phyloP scores from a whole-genome alignment of 2,113 vertebrate species.

The Pontoporia blainvillei region DNA sequence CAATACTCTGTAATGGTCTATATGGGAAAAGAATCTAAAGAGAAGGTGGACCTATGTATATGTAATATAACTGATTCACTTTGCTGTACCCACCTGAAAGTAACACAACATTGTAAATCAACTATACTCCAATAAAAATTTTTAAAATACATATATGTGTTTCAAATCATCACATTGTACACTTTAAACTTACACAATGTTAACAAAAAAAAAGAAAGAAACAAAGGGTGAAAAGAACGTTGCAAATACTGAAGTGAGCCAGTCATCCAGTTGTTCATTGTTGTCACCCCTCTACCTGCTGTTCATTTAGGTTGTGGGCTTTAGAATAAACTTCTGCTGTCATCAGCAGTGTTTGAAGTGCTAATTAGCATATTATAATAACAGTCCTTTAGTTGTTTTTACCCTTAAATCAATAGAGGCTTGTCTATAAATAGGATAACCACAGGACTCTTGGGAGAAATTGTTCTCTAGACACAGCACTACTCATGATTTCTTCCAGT shows the following conservation, averaged over 20 bases:
- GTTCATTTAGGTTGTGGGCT: neutral
- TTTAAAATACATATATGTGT: neutral
- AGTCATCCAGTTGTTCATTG: neutral
- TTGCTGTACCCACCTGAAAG: neutral
- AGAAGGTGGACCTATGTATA: neutral
- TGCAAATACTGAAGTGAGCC: neutral
- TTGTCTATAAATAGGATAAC: neutral
- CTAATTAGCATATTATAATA: neutral
- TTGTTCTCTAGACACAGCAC: neutral
- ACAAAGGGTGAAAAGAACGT: neutral
- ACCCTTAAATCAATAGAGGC: neutral
- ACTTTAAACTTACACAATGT: neutral
- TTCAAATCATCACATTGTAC: neutral
- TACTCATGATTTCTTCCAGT: neutral
- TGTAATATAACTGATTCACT: neutral
- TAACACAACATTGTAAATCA: neutral
- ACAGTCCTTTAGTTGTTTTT: conserved; percentile 4
- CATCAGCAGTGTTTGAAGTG: neutral
- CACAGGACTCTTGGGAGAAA: neutral
- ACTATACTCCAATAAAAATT: neutral
- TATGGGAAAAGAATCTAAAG: neutral
- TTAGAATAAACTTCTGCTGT: neutral
- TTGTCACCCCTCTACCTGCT: neutral
- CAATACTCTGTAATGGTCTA: neutral
- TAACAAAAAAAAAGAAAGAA: neutral